Percentiles rank a stretch among this genome's conserved stretches.
phyloP scores from a whole-genome alignment of 2,113 vertebrate species.

The Nesoenas mayeri region DNA sequence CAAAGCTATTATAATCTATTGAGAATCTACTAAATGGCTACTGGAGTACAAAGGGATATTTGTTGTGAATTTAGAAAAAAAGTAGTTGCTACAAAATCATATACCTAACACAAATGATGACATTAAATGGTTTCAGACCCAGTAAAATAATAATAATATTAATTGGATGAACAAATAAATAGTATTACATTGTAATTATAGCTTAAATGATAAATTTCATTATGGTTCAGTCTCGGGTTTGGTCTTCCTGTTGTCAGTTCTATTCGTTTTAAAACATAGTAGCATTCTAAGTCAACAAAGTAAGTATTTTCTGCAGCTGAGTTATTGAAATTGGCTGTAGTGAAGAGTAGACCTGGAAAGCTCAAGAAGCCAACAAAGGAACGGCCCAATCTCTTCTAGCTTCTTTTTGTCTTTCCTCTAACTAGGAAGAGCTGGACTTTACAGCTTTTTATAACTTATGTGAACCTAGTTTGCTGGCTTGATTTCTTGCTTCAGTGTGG shows the following conservation, averaged over 20 bases:
- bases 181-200: neutral
- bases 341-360: neutral
- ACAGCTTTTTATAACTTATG: neutral
- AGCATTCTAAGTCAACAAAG: neutral
- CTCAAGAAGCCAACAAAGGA: neutral
- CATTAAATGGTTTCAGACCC: neutral
- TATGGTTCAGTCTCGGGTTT: neutral
- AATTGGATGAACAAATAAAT: neutral
- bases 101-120: neutral
- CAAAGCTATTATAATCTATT: neutral
- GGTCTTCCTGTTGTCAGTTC: neutral
- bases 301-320: neutral
- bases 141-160: neutral
- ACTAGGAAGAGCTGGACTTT: neutral
- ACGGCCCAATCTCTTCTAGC: neutral
- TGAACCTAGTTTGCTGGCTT: neutral
- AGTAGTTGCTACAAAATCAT: neutral
- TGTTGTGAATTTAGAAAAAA: neutral
- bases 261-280: neutral
- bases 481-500: neutral
- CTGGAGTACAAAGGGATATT: neutral
- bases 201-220: neutral
- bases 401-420: neutral
- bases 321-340: neutral
- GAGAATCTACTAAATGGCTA: neutral